Conservation (phyloP, 2,113 vertebrate genomes). For the Upupa epops region DNA sequence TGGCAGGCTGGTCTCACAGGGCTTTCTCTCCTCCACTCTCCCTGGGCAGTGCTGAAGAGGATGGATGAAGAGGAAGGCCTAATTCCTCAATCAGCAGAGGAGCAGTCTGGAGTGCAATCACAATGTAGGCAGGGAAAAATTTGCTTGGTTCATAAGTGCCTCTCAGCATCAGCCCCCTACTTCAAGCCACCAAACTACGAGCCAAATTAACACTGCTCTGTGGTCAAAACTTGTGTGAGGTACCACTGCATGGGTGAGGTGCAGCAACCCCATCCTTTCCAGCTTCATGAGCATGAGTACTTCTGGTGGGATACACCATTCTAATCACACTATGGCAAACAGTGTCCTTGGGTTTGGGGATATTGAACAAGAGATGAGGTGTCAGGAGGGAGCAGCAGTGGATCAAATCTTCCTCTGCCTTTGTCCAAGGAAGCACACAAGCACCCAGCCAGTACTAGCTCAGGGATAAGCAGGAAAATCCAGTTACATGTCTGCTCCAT, state of each 20-base stretch:
- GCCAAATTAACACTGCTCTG: neutral
- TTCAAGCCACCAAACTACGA: neutral
- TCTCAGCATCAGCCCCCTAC: neutral
- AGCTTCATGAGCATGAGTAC: fast-evolving
- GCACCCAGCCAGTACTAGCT: neutral
- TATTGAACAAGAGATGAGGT: neutral
- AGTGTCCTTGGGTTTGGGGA: neutral
- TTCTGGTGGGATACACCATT: neutral
- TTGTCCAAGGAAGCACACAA: neutral
- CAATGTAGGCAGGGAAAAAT: neutral
- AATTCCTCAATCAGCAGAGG: neutral
- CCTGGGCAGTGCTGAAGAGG: neutral
- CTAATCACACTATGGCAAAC: neutral
- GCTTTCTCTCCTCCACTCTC: neutral
- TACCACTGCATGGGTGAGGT: neutral
- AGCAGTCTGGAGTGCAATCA: neutral
- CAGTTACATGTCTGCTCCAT: neutral
- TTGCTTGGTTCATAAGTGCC: neutral
- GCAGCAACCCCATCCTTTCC: neutral
- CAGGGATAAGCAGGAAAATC: neutral
- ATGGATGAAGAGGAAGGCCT: neutral
- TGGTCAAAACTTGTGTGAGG: neutral
- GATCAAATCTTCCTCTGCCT: neutral
- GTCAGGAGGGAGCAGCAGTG: neutral
- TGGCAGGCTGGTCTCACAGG: neutral